Conservation (phyloP, 2,797 vertebrate species). For the Buceros bicornis region DNA sequence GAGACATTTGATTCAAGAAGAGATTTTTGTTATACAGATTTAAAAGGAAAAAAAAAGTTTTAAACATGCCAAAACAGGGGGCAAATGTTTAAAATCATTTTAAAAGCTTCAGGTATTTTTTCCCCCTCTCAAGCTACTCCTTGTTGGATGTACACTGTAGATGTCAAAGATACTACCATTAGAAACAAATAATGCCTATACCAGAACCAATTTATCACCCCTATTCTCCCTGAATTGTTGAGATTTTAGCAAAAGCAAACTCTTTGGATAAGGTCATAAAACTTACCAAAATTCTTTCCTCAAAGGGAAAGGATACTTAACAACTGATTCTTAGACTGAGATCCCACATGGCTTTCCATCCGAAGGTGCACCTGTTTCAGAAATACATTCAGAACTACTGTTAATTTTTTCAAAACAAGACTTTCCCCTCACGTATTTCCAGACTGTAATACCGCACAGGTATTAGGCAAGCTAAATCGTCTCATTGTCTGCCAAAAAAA, state of each 20-base stretch:
- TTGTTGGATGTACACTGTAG: background rate
- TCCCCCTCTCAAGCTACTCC: background rate
- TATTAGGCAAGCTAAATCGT: background rate
- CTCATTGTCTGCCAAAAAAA: background rate
- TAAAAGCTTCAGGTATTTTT: background rate
- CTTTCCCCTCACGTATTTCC: background rate
- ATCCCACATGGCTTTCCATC: background rate
- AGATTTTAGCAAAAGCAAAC: background rate
- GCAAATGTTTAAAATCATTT: background rate
- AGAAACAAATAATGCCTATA: background rate
- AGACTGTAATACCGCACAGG: background rate
- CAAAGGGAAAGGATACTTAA: background rate
- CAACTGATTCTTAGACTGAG: background rate
- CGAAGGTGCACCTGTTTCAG: background rate
- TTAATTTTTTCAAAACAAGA: background rate
- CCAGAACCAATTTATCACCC: background rate
- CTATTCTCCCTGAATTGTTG: background rate
- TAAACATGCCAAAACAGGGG: background rate
- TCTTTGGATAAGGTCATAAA: background rate
- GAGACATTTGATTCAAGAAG: background rate
- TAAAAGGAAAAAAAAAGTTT: background rate
- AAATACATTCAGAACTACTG: background rate
- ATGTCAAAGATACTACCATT: background rate
- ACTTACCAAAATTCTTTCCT: background rate
- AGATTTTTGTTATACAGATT: background rate